Conservation (phyloP, 1,140 invertebrate genomes). For the Saccostrea echinata region DNA sequence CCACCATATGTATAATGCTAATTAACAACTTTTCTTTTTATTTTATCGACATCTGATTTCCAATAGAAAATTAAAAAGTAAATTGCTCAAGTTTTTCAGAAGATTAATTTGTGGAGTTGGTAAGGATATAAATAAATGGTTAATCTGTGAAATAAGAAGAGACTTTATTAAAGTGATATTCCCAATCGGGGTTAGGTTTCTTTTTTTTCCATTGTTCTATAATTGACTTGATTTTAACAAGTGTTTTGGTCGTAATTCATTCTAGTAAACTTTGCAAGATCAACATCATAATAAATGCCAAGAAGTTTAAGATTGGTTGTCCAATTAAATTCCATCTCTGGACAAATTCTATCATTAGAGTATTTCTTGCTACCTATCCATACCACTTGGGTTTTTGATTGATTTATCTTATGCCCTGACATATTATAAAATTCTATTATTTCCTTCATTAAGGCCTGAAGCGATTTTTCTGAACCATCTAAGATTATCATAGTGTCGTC, state of each 20-base stretch:
- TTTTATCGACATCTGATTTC: background rate
- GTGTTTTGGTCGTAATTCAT: background rate
- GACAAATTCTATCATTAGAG: too few species aligned
- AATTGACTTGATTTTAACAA: background rate
- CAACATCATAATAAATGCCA: background rate
- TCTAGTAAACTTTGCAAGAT: background rate
- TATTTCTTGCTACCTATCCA: background rate
- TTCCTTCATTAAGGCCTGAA: background rate
- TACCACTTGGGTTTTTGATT: background rate
- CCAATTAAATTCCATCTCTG: too few species aligned
- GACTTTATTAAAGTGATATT: background rate
- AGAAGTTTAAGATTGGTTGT: too few species aligned
- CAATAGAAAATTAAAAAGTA: background rate
- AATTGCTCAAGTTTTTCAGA: background rate
- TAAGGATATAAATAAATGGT: background rate
- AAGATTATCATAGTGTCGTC: background rate
- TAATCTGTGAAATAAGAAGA: background rate
- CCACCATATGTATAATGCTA: background rate
- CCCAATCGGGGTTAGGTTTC: background rate
- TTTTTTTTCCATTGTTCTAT: background rate
- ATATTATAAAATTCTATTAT: background rate
- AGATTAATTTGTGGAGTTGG: background rate
- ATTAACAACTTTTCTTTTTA: background rate
- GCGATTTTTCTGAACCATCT: background rate
- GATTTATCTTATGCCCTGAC: background rate